Evolutionary conservation across 2,888 invertebrate species (phyloP).

Genomic region (Congeria kusceri): DNA sequence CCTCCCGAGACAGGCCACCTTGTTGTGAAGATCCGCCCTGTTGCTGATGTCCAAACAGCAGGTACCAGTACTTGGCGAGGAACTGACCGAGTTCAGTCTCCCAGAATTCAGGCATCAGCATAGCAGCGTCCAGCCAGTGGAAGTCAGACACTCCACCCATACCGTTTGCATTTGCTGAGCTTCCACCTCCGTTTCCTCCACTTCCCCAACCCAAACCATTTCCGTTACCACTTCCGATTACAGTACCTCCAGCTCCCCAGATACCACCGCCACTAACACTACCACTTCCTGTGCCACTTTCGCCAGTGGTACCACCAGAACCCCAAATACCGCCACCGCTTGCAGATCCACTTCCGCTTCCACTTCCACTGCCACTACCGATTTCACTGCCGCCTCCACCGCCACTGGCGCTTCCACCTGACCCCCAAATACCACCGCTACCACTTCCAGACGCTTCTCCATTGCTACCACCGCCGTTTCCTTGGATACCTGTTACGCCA

Average conservation of each 20-base stretch:
- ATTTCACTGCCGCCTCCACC: not conserved
- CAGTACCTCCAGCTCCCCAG: not conserved
- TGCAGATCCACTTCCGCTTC: not conserved
- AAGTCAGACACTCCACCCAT: not conserved
- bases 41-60: not conserved
- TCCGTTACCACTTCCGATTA: constrained; percentile 8
- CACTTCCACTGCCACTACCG: not conserved
- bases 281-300: constrained; percentile 7
- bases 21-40: not conserved
- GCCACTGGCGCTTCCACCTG: not conserved
- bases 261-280: not conserved
- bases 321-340: not conserved
- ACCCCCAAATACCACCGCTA: not conserved
- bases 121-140: not conserved
- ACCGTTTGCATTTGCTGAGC: not conserved
- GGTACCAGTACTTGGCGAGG: constrained; percentile 3
- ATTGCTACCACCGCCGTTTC: not conserved
- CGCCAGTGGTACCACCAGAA: constrained; percentile 6
- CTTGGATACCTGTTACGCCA: not conserved
- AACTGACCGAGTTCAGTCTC: not conserved
- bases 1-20: not conserved
- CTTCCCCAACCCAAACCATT: constrained; percentile 2
- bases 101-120: constrained; percentile 6
- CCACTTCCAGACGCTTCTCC: not conserved
- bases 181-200: constrained; percentile 22